Conservation (phyloP, 2,888 invertebrate genomes). For the Auanema sp. region DNA sequence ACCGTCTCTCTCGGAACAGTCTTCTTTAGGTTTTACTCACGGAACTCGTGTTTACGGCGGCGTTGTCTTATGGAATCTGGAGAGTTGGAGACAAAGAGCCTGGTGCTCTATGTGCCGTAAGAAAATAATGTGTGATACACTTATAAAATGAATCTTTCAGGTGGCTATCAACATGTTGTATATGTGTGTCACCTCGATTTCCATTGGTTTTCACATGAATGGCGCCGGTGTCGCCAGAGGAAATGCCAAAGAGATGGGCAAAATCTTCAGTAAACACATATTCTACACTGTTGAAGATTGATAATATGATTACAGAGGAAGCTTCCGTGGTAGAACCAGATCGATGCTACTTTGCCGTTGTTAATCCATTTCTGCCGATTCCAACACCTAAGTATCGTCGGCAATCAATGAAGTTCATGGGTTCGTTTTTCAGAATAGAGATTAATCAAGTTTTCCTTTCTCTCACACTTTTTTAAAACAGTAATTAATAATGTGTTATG, state of each 20-base stretch:
- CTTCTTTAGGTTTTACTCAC: conserved; percentile 51
- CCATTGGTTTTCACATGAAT: conserved; percentile 61
- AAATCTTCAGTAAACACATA: conserved; percentile 38
- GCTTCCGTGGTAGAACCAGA: conserved; percentile 41
- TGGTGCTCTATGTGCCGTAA: conserved; percentile 56
- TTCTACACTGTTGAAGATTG: background rate
- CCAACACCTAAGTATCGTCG: conserved; percentile 36
- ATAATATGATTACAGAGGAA: conserved; percentile 27
- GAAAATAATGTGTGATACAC: background rate
- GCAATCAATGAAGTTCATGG: conserved; percentile 45
- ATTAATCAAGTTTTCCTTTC: conserved; percentile 4
- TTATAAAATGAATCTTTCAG: conserved; percentile 20
- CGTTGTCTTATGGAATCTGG: conserved; percentile 60
- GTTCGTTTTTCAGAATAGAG: conserved; percentile 11
- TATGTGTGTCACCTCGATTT: conserved; percentile 60
- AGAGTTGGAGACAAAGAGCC: conserved; percentile 56
- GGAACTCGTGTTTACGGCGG: conserved; percentile 60
- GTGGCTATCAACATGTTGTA: conserved; percentile 60
- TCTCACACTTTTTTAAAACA: background rate
- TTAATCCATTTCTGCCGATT: conserved; percentile 29
- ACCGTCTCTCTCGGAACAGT: background rate
- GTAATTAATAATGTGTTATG: too few species aligned
- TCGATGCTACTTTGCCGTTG: conserved; percentile 29
- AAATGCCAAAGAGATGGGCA: conserved; percentile 53
- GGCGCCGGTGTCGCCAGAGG: conserved; percentile 54